Evolutionary conservation across 2,888 invertebrate species (phyloP).

Genomic region (Aphodius granarius): DNA sequence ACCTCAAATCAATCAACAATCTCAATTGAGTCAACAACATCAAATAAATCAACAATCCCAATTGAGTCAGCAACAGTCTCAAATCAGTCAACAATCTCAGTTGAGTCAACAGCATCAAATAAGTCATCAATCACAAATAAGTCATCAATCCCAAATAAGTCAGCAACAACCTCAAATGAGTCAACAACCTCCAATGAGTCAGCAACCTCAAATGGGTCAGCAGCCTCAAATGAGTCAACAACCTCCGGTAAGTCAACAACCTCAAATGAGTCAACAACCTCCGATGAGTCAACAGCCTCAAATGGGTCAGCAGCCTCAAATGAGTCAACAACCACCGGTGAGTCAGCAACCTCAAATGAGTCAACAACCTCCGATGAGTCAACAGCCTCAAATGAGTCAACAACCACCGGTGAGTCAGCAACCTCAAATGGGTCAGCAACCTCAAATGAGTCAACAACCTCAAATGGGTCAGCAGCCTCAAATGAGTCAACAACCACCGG

Average conservation of each 20-base stretch:
- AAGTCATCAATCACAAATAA: conserved; percentile 29
- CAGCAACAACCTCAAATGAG: conserved; percentile 29
- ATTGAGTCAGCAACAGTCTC: conserved; percentile 43
- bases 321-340: conserved; percentile 40
- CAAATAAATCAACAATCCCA: conserved; percentile 22
- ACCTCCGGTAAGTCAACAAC: conserved; percentile 56
- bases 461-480: background rate
- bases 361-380: conserved; percentile 46
- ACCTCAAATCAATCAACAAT: conserved; percentile 38
- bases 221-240: conserved; percentile 56
- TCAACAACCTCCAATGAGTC: conserved; percentile 23
- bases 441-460: conserved; percentile 2
- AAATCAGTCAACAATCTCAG: conserved; percentile 43
- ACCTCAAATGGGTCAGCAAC: conserved; percentile 21
- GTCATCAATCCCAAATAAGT: conserved; percentile 21
- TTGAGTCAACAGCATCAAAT: no score
- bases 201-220: conserved; percentile 30
- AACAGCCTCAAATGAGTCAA: no score
- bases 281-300: conserved; percentile 53
- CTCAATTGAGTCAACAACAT: no score
- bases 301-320: conserved; percentile 48
- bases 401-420: conserved; percentile 40
- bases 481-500: conserved; percentile 20
- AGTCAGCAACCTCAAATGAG: conserved; percentile 36
- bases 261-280: conserved; percentile 40